A percentile compares a stretch with the other conserved stretches of the same genome.
Conservation (phyloP, 2,113 vertebrate genomes). For the Chloroceryle aenea region DNA sequence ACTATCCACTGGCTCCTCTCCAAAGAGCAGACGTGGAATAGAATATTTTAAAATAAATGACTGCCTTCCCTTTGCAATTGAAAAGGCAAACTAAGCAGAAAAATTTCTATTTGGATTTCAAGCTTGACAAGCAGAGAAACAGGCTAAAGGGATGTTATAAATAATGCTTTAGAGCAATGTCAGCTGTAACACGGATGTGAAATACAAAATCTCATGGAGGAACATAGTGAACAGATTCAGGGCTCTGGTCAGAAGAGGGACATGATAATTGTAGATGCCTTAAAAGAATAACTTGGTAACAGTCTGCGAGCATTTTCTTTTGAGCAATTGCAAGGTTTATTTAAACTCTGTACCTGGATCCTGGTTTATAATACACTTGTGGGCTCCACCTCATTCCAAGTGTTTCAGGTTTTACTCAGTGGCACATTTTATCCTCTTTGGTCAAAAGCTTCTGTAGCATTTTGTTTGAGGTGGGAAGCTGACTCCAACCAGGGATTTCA, state of each 20-base stretch:
- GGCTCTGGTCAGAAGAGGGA: not conserved
- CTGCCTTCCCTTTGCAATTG: not conserved
- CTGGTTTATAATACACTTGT: not conserved
- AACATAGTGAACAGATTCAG: not conserved
- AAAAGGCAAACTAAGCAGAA: not conserved
- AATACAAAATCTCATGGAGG: not conserved
- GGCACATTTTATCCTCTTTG: not conserved
- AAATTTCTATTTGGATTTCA: not conserved
- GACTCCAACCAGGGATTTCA: not conserved
- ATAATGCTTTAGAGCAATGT: not conserved
- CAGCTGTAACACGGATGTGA: not conserved
- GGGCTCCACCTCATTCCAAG: not conserved
- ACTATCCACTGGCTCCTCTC: not conserved
- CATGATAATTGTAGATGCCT: fast-evolving
- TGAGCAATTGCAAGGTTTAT: not conserved
- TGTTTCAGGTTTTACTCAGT: not conserved
- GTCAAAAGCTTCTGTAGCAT: not conserved
- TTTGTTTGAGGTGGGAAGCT: not conserved
- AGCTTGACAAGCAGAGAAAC: not conserved
- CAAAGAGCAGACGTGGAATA: not conserved
- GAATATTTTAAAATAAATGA: not conserved
- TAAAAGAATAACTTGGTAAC: not conserved
- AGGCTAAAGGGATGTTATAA: not conserved
- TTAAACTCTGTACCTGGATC: not conserved
- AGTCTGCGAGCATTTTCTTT: not conserved